Conservation (phyloP, 1,140 invertebrate species). For the Tetraneura akinire region DNA sequence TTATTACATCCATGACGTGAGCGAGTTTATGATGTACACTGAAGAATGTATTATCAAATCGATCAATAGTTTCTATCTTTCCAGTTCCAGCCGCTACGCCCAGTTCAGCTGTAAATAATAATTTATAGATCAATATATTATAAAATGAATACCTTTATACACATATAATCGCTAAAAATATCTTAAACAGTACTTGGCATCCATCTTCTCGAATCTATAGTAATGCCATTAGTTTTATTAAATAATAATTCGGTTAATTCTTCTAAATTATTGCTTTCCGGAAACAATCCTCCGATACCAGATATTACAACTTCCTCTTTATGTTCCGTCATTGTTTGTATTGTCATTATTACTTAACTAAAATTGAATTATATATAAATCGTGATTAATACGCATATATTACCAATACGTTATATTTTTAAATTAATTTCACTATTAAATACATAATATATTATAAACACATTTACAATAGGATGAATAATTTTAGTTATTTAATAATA, state of each 20-base stretch:
- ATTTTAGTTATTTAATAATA: too few relatives aligned
- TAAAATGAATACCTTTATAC: neutral
- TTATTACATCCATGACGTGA: constrained; percentile 53
- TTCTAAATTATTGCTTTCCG: constrained; percentile 64
- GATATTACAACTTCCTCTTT: constrained; percentile 63
- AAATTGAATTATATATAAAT: neutral
- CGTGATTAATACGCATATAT: too few relatives aligned
- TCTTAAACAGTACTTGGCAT: neutral
- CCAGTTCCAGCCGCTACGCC: neutral
- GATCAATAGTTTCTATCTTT: constrained; percentile 18
- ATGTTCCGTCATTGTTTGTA: neutral
- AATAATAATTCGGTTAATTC: constrained; percentile 66
- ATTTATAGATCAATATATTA: neutral
- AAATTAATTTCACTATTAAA: too few relatives aligned
- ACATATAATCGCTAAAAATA: neutral
- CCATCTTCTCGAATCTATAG: constrained; percentile 47
- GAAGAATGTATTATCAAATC: constrained; percentile 56
- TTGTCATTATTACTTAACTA: neutral
- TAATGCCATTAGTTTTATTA: constrained; percentile 53
- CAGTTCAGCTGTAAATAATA: neutral
- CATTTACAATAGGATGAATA: too few relatives aligned
- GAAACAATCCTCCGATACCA: constrained; percentile 69
- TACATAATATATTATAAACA: too few relatives aligned
- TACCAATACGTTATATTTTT: too few relatives aligned
- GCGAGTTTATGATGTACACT: constrained; percentile 54